Conservation (phyloP, 2,113 vertebrate species). For the Aldabrachelys gigantea region DNA sequence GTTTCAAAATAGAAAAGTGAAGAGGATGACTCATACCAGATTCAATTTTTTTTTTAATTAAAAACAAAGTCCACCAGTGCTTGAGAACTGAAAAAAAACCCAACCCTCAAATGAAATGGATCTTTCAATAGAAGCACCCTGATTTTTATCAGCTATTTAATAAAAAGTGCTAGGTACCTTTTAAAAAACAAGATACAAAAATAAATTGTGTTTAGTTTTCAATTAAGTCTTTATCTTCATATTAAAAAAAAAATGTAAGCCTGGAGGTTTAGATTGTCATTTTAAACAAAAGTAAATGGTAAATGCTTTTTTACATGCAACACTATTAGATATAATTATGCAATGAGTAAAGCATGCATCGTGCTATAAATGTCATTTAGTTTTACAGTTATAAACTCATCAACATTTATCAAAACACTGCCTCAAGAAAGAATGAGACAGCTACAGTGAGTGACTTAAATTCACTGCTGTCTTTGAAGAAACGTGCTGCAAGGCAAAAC, state of each 20-base stretch:
- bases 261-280: slow-evolving; percentile 71
- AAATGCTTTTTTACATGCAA: slow-evolving; percentile 75
- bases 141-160: slow-evolving; percentile 57
- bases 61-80: slow-evolving; percentile 41
- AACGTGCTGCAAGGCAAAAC: slow-evolving; percentile 46
- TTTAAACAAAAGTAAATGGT: slow-evolving; percentile 78
- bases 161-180: slow-evolving; percentile 61
- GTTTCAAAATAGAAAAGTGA: slow-evolving; percentile 66
- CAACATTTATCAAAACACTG: slow-evolving; percentile 83
- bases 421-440: slow-evolving; percentile 74
- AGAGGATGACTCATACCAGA: slow-evolving; percentile 49
- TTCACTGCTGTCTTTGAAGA: slow-evolving; percentile 62
- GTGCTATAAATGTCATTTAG: slow-evolving; percentile 80
- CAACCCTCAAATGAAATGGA: neutral
- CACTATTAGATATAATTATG: slow-evolving; percentile 82
- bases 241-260: slow-evolving; percentile 56
- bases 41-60: slow-evolving; percentile 60
- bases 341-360: slow-evolving; percentile 75
- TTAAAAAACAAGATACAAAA: slow-evolving; percentile 66
- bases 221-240: slow-evolving; percentile 76
- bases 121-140: slow-evolving; percentile 20
- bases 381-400: slow-evolving; percentile 84
- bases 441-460: slow-evolving; percentile 57
- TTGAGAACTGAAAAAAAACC: slow-evolving; percentile 25
- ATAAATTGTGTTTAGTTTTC: slow-evolving; percentile 74